Percentiles rank a stretch among this genome's conserved stretches.
Evolutionary conservation across 1,140 invertebrate genomes (phyloP).

Genomic region (Cydia amplana): DNA sequence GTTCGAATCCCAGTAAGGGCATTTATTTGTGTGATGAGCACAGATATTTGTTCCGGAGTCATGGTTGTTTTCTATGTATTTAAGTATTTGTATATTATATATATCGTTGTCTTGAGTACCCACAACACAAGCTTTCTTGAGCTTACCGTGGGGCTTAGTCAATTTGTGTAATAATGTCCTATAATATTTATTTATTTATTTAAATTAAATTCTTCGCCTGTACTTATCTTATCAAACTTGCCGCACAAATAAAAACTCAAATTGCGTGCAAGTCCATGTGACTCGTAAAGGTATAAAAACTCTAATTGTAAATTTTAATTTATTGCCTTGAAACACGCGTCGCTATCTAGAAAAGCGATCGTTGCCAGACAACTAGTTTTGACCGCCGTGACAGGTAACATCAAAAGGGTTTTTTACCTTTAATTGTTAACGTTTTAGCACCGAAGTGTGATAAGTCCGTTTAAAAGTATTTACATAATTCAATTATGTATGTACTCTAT

Average conservation of each 20-base stretch:
- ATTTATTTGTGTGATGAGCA: too few species aligned
- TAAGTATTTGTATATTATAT: too few species aligned
- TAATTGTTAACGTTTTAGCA: background rate
- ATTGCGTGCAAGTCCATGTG: background rate
- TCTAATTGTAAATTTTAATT: background rate
- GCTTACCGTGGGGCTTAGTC: too few species aligned
- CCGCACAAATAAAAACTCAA: background rate
- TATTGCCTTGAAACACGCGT: background rate
- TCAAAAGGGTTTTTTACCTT: conserved; percentile 23
- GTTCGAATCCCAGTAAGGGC: too few species aligned
- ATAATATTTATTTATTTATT: too few species aligned
- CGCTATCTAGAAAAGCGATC: conserved; percentile 4
- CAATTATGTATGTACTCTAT: background rate
- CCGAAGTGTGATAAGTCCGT: background rate
- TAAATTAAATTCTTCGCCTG: too few species aligned
- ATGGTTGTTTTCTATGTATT: too few species aligned
- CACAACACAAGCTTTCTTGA: too few species aligned
- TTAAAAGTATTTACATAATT: background rate
- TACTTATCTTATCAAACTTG: background rate
- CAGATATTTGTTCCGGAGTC: too few species aligned
- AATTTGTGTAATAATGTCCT: too few species aligned
- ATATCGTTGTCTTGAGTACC: too few species aligned
- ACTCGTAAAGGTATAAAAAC: background rate
- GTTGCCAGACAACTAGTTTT: conserved; percentile 20
- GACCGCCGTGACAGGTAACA: conserved; percentile 20